A percentile compares a stretch with the other conserved stretches of the same genome.
Conservation (phyloP, 2,888 invertebrate species). For the Minunthozetes semirufus region DNA sequence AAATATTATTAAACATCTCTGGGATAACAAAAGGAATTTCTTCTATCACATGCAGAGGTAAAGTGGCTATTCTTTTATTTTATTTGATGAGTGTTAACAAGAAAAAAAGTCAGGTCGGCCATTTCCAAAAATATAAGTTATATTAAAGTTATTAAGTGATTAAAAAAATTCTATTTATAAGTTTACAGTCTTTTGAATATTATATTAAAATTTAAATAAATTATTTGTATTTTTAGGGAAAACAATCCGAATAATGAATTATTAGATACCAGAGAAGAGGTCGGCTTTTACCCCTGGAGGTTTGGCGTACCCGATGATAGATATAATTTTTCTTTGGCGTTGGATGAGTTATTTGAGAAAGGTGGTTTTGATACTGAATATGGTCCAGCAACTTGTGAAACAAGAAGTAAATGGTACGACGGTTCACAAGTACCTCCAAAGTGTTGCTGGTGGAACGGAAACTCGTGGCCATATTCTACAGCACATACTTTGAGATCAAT, state of each 20-base stretch:
- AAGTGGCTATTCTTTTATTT: too few species aligned
- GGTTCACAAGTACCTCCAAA: not conserved
- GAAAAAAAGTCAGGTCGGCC: too few species aligned
- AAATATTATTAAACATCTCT: not conserved
- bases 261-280: slow-evolving; percentile 15
- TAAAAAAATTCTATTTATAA: too few species aligned
- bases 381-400: not conserved
- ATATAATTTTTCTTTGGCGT: not conserved
- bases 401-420: not conserved
- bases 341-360: not conserved
- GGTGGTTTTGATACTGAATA: not conserved
- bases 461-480: slow-evolving; percentile 13
- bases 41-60: slow-evolving; percentile 14
- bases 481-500: not conserved
- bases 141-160: too few species aligned
- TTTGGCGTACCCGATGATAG: slow-evolving; percentile 5
- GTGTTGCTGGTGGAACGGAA: slow-evolving; percentile 22
- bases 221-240: not conserved
- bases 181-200: not conserved
- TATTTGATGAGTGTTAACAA: too few species aligned
- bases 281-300: slow-evolving; percentile 14
- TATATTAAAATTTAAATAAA: not conserved
- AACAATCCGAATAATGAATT: not conserved
- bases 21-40: not conserved
- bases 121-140: too few species aligned